Evolutionary conservation across 2,888 invertebrate species (phyloP).

Genomic region (Torymus texanus): DNA sequence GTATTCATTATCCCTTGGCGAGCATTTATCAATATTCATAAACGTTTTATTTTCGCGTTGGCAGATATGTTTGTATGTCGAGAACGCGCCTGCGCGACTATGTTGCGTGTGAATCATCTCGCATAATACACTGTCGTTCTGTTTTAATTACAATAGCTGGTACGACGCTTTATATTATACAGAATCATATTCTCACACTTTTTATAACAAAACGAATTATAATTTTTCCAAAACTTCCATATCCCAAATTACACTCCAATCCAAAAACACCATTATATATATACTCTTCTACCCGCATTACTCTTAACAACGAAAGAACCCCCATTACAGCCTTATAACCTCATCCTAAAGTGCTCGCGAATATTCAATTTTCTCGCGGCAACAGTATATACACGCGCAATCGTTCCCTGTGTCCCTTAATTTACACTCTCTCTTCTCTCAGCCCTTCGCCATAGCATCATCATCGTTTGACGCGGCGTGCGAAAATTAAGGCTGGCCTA

Average conservation of each 20-base stretch:
- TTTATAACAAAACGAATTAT: too few relatives aligned
- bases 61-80: too few relatives aligned
- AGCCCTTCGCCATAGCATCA: background rate
- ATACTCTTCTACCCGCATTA: too few relatives aligned
- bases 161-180: too few relatives aligned
- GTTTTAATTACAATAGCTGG: background rate
- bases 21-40: slow-evolving; percentile 47
- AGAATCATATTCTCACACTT: too few relatives aligned
- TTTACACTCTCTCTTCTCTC: slow-evolving; percentile 31
- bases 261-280: too few relatives aligned
- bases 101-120: slow-evolving; percentile 4
- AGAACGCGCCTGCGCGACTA: background rate
- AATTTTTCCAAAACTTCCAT: too few relatives aligned
- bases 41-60: slow-evolving; percentile 5
- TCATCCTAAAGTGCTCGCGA: background rate
- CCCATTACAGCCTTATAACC: too few relatives aligned
- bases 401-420: slow-evolving; percentile 41
- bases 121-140: slow-evolving; percentile 4
- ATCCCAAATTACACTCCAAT: too few relatives aligned
- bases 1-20: slow-evolving; percentile 20
- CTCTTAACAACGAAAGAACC: too few relatives aligned
- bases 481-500: slow-evolving; percentile 42
- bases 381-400: background rate
- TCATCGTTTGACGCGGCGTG: slow-evolving; percentile 10
- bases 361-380: slow-evolving; percentile 52